Evolutionary conservation across 2,797 vertebrate species (phyloP).

Genomic region (Podarcis siculus): DNA sequence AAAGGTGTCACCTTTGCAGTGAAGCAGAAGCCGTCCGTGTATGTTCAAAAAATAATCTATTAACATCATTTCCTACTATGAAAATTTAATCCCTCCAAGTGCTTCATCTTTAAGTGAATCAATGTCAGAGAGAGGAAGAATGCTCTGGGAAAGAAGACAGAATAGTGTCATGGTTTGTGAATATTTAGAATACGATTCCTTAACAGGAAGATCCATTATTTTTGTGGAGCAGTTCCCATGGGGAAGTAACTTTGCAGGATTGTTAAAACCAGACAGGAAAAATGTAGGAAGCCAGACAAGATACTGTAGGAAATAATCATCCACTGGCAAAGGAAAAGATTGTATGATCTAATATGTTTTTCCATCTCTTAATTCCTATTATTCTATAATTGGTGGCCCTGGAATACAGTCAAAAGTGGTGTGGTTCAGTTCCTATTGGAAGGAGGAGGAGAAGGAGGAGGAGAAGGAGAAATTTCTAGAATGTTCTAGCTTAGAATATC

Average conservation of each 20-base stretch:
- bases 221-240: neutral
- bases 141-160: slow-evolving; percentile 21
- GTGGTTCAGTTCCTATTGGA: neutral
- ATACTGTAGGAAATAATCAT: slow-evolving; percentile 28
- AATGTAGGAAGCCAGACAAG: slow-evolving; percentile 2
- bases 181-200: slow-evolving; percentile 4
- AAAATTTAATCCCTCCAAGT: slow-evolving; percentile 16
- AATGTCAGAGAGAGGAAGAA: slow-evolving; percentile 13
- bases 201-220: slow-evolving; percentile 28
- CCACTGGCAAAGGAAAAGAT: slow-evolving; percentile 11
- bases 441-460: too few relatives aligned
- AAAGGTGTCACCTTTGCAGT: neutral
- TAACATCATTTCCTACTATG: slow-evolving; percentile 14
- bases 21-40: neutral
- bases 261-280: slow-evolving; percentile 26
- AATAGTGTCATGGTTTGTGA: slow-evolving; percentile 2
- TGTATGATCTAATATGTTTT: slow-evolving; percentile 29
- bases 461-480: neutral
- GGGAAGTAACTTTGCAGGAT: slow-evolving; percentile 25
- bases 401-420: slow-evolving; percentile 20
- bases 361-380: slow-evolving; percentile 33
- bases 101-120: slow-evolving; percentile 6
- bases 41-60: slow-evolving; percentile 1
- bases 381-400: slow-evolving; percentile 25
- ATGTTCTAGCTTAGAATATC: neutral